phyloP scores from a whole-genome alignment of 2,888 invertebrate genomes.

The Saturnia japonica region DNA sequence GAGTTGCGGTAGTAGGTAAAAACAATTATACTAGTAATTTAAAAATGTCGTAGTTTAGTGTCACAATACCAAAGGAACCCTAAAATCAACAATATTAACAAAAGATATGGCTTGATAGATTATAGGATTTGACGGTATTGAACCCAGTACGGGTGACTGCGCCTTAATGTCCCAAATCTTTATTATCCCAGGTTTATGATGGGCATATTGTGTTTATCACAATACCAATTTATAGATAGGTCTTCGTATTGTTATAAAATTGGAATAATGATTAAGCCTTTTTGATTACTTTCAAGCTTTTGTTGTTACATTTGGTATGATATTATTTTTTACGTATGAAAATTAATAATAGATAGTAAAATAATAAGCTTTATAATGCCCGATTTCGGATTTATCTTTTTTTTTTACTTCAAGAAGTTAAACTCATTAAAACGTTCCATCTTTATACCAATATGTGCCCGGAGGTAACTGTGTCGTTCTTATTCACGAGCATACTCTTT shows the following conservation, averaged over 20 bases:
- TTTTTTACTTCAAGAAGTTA: too few relatives aligned
- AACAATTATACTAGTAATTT: too few relatives aligned
- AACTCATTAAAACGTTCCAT: too few relatives aligned
- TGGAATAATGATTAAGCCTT: constrained; percentile 14
- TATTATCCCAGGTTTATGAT: constrained; percentile 51
- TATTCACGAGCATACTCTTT: too few relatives aligned
- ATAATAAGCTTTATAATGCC: too few relatives aligned
- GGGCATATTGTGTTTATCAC: constrained; percentile 38
- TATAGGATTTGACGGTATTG: constrained; percentile 23
- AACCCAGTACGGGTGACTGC: constrained; percentile 30
- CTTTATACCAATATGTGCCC: too few relatives aligned
- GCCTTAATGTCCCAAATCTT: constrained; percentile 50
- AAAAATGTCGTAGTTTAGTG: not conserved
- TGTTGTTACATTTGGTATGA: not conserved
- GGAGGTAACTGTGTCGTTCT: too few relatives aligned
- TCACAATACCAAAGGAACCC: constrained; percentile 1
- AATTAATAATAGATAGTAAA: too few relatives aligned
- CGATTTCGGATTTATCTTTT: too few relatives aligned
- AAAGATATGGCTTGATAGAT: constrained; percentile 23
- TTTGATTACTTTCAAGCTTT: constrained; percentile 10
- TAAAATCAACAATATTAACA: constrained; percentile 21
- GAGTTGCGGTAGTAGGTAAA: too few relatives aligned
- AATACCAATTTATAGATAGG: constrained; percentile 29
- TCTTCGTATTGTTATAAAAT: constrained; percentile 28
- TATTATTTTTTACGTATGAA: not conserved